Evolutionary conservation across 2,888 invertebrate genomes (phyloP).

Genomic region (Neuroscelio doddi): DNA sequence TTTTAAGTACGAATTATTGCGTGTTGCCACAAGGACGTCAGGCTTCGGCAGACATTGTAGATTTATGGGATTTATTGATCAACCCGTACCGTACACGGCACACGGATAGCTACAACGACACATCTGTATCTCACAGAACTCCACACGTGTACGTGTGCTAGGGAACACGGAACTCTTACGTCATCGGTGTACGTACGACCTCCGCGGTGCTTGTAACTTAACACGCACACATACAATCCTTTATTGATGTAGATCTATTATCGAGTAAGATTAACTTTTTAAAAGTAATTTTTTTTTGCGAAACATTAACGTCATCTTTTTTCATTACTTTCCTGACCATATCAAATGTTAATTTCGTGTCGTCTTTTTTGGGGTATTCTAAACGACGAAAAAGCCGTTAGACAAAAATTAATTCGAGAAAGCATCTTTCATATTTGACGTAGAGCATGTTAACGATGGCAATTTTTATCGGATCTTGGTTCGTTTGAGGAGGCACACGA

Average conservation of each 20-base stretch:
- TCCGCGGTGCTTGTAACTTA: constrained; percentile 31
- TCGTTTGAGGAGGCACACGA: neutral
- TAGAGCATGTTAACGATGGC: constrained; percentile 2
- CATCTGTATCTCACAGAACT: too few relatives aligned
- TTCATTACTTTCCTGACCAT: too few relatives aligned
- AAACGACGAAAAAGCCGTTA: constrained; percentile 5
- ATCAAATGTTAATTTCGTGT: too few relatives aligned
- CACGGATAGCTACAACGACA: constrained; percentile 60
- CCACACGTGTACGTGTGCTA: constrained; percentile 22
- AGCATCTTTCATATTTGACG: constrained; percentile 9
- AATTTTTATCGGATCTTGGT: neutral
- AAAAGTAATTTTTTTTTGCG: neutral
- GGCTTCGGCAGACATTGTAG: constrained; percentile 55
- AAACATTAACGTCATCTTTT: neutral
- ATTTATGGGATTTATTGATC: constrained; percentile 60
- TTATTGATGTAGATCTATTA: neutral
- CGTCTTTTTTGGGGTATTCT: constrained; percentile 6
- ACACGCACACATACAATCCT: constrained; percentile 34
- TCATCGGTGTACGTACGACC: constrained; percentile 53
- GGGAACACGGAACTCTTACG: constrained; percentile 64
- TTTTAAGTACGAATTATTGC: constrained; percentile 31
- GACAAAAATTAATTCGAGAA: constrained; percentile 4
- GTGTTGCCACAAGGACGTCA: constrained; percentile 60
- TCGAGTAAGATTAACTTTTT: neutral
- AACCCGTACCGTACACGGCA: constrained; percentile 49